Conservation (phyloP, 2,888 invertebrate genomes). For the Orthosia incerta region DNA sequence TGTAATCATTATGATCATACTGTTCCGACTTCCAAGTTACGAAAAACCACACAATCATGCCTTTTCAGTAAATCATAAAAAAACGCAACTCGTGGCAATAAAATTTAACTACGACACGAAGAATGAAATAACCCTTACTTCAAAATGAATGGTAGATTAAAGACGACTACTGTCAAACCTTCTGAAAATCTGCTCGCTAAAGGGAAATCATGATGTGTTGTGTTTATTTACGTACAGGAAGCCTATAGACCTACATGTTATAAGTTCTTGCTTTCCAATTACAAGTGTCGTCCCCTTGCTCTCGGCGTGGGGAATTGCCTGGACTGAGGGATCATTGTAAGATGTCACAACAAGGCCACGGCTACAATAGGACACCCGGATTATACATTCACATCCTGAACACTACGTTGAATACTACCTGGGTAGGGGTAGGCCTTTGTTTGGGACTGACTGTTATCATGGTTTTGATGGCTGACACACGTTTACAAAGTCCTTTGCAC, state of each 20-base stretch:
- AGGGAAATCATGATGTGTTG: background rate
- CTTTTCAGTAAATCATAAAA: slow-evolving; percentile 7
- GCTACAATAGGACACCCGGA: slow-evolving; percentile 38
- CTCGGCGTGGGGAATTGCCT: background rate
- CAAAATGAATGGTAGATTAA: background rate
- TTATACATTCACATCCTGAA: slow-evolving; percentile 40
- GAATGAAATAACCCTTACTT: background rate
- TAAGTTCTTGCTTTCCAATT: background rate
- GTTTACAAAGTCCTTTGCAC: background rate
- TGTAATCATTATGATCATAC: background rate
- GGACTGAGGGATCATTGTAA: slow-evolving; percentile 32
- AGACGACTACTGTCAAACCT: background rate
- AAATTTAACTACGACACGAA: slow-evolving; percentile 2
- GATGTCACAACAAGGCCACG: slow-evolving; percentile 20
- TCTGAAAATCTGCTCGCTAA: background rate
- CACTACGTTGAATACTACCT: slow-evolving; percentile 11
- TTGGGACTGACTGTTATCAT: slow-evolving; percentile 7
- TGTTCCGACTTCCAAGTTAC: background rate
- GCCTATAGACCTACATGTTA: background rate
- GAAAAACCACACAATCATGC: background rate
- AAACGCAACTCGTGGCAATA: background rate
- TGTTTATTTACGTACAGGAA: background rate
- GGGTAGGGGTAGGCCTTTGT: slow-evolving; percentile 1
- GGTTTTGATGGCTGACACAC: background rate
- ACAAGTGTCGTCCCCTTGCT: slow-evolving; percentile 6